A percentile compares a stretch with the other conserved stretches of the same genome.
These are phyloP conservation scores for Druceiella hillmani DNA, from an alignment of 2,888 invertebrate species.

Conservation along the genomic window DNA sequence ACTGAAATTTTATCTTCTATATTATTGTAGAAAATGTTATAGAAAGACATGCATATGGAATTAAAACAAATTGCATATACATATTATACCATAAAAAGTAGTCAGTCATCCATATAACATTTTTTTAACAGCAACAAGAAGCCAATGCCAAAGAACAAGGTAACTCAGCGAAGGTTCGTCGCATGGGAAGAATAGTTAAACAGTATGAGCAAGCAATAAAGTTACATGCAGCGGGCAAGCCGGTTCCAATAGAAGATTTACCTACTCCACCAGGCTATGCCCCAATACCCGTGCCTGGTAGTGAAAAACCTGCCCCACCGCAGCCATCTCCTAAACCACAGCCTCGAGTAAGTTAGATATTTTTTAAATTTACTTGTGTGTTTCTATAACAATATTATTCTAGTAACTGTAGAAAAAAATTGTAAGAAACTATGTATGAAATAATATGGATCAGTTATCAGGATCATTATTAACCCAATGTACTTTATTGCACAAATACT, in stretches of 20 bases:
- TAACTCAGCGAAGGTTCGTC: constrained; percentile 79
- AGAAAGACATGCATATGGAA: background rate
- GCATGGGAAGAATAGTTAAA: constrained; percentile 88
- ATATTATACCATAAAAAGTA: background rate
- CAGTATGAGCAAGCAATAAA: constrained; percentile 88
- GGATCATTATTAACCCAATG: too few relatives aligned
- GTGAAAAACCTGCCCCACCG: constrained; percentile 25
- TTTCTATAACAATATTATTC: too few relatives aligned
- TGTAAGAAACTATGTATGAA: too few relatives aligned
- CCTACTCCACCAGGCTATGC: constrained; percentile 82
- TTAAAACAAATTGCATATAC: too few relatives aligned
- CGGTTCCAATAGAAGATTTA: constrained; percentile 72
- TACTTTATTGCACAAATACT: too few relatives aligned
- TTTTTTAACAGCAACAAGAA: constrained; percentile 55
- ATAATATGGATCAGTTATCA: too few relatives aligned
- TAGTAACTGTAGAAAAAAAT: too few relatives aligned
- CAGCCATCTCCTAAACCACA: too few relatives aligned
- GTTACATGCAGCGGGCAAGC: constrained; percentile 67
- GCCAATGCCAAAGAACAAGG: constrained; percentile 71
- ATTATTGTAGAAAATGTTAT: too few relatives aligned
- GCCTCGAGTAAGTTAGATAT: too few relatives aligned
- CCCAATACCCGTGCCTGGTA: constrained; percentile 50
- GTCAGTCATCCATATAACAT: background rate
- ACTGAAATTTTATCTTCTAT: too few relatives aligned
- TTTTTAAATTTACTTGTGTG: too few relatives aligned